Evolutionary conservation across 2,113 vertebrate genomes (phyloP).

Genomic region (Myotis lucifugus): DNA sequence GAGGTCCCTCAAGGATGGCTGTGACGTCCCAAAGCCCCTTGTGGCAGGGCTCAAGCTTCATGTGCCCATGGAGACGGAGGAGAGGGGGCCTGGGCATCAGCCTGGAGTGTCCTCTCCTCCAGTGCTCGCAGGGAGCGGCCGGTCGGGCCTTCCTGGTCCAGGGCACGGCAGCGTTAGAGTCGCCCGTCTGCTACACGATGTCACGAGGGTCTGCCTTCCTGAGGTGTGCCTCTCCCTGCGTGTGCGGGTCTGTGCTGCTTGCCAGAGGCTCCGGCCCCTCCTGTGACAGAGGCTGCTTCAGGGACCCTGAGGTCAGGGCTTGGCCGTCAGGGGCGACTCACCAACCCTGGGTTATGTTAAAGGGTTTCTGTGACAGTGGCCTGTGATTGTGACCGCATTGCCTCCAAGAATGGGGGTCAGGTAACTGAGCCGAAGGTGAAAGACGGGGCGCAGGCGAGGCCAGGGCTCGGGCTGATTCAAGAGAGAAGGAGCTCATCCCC

Average conservation of each 20-base stretch:
- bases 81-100: neutral
- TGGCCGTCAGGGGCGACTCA: neutral
- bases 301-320: neutral
- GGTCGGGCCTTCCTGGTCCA: too few relatives aligned
- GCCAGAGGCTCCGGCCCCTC: too few relatives aligned
- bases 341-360: neutral
- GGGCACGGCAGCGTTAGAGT: too few relatives aligned
- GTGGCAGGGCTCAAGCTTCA: neutral
- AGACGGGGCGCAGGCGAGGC: neutral
- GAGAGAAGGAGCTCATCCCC: too few relatives aligned
- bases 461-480: neutral
- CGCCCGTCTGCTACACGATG: too few relatives aligned
- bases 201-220: too few relatives aligned
- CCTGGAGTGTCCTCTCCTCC: too few relatives aligned
- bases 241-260: neutral
- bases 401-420: neutral
- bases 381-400: neutral
- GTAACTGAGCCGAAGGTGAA: neutral
- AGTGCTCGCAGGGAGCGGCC: too few relatives aligned
- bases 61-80: fast-evolving
- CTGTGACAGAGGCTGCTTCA: neutral
- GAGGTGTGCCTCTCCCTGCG: too few relatives aligned
- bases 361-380: neutral
- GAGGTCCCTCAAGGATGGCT: constrained; percentile 90
- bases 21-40: constrained; percentile 77